Evolutionary conservation across 2,797 vertebrate species (phyloP).

Genomic region (Semaprochilodus insignis): DNA sequence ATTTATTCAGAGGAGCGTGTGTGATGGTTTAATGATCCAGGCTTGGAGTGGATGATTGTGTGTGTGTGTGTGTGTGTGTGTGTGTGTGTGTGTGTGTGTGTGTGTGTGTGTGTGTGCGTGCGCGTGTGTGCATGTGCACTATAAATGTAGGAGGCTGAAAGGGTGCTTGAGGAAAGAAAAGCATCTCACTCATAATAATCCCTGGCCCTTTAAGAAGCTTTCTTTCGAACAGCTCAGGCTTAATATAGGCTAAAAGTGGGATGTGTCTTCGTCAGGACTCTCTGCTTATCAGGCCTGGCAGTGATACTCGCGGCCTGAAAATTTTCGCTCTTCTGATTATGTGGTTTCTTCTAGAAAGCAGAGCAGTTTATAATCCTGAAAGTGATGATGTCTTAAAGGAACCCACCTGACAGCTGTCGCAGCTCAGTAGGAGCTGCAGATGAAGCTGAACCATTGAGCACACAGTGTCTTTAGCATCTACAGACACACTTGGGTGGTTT

Average conservation of each 20-base stretch:
- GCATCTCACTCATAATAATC: conserved; percentile 57
- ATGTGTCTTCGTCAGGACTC: conserved; percentile 41
- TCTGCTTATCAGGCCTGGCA: conserved; percentile 40
- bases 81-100: neutral
- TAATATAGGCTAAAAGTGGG: conserved; percentile 51
- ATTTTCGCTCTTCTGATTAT: conserved; percentile 34
- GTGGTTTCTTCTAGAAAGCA: conserved; percentile 32
- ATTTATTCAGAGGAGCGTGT: conserved; percentile 19
- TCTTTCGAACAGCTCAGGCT: conserved; percentile 52
- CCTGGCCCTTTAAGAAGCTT: conserved; percentile 59
- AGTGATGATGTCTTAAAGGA: conserved; percentile 39
- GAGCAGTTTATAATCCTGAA: conserved; percentile 42
- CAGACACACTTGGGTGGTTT: neutral
- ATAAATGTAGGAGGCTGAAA: conserved; percentile 34
- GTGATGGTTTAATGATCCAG: conserved; percentile 18
- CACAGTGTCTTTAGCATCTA: neutral
- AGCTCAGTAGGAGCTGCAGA: conserved; percentile 13
- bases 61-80: conserved; percentile 31
- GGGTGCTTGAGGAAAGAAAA: conserved; percentile 30
- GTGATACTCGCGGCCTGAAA: conserved; percentile 18
- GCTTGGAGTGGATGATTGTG: neutral
- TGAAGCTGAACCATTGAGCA: neutral
- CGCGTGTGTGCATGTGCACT: neutral
- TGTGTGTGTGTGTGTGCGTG: conserved; percentile 31
- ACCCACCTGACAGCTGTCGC: conserved; percentile 24